Conservation (phyloP, 1,140 invertebrate genomes). For the Macrocentrus cingulum region DNA sequence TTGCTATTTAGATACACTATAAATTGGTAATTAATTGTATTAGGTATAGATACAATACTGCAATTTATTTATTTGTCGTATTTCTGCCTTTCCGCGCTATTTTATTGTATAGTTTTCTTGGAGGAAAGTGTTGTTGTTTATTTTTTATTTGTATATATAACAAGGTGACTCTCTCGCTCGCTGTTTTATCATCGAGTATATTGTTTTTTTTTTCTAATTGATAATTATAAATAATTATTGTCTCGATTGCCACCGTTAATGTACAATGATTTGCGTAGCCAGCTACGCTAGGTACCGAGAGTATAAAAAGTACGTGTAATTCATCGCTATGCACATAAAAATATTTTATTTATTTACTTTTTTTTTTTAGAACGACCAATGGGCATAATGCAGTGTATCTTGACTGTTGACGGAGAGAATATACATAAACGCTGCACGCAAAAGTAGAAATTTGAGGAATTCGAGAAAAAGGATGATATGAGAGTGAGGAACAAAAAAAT, state of each 20-base stretch:
- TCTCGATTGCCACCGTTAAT: constrained; percentile 13
- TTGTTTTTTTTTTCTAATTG: no score
- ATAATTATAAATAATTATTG: not conserved
- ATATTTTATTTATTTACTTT: not conserved
- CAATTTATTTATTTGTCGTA: constrained; percentile 18
- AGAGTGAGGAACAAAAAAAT: constrained; percentile 5
- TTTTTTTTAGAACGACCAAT: not conserved
- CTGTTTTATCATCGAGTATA: constrained; percentile 4
- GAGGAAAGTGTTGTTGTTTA: constrained; percentile 3
- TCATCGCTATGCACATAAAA: constrained; percentile 2
- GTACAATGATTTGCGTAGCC: constrained; percentile 34
- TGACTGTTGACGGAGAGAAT: no score
- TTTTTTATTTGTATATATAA: not conserved
- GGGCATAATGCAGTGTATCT: no score
- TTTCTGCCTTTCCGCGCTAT: no score
- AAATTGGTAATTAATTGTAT: constrained; percentile 20
- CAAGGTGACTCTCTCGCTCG: not conserved
- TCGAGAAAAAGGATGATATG: not conserved
- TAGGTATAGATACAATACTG: constrained; percentile 29
- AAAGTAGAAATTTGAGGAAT: no score
- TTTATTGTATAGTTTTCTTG: no score
- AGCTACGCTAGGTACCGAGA: constrained; percentile 35
- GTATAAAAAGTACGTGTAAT: not conserved
- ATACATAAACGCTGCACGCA: no score
- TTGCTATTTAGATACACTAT: constrained; percentile 11